Evolutionary conservation across 2,797 vertebrate genomes (phyloP).

Genomic region (Molossus molossus): DNA sequence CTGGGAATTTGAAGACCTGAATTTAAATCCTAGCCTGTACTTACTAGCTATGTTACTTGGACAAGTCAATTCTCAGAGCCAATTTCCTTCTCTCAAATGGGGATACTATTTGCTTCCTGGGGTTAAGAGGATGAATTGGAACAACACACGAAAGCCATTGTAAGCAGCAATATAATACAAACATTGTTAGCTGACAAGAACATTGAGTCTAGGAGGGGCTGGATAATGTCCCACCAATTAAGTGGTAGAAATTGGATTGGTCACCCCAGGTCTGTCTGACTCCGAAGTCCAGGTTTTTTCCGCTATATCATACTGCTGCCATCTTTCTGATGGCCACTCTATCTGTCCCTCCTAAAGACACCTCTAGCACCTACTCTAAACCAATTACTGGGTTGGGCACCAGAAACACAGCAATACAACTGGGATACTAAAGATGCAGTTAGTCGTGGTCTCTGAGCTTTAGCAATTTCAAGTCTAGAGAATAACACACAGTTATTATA

Average conservation of each 20-base stretch:
- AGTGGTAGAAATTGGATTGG: conserved; percentile 19
- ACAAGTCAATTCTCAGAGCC: conserved; percentile 30
- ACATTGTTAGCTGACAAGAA: conserved; percentile 47
- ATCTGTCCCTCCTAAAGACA: background rate
- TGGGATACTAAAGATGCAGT: conserved; percentile 42
- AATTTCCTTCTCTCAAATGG: conserved; percentile 29
- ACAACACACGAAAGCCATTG: conserved; percentile 44
- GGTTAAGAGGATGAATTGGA: conserved; percentile 50
- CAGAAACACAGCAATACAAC: conserved; percentile 39
- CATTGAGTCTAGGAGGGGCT: background rate
- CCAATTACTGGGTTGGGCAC: background rate
- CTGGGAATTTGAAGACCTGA: background rate
- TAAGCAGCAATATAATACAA: background rate
- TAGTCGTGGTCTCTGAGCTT: conserved; percentile 37
- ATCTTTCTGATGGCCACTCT: conserved; percentile 2
- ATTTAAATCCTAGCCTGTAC: conserved; percentile 46
- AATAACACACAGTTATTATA: background rate
- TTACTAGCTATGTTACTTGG: conserved; percentile 54
- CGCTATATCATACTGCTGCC: background rate
- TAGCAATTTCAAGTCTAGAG: conserved; percentile 46
- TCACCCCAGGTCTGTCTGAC: background rate
- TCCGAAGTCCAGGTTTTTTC: conserved; percentile 31
- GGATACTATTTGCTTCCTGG: background rate
- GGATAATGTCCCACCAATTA: background rate
- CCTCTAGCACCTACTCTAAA: conserved; percentile 14